Evolutionary conservation across 2,797 vertebrate genomes (phyloP), one percentile per base, ranked within the genome.

Genomic region (Rhodeus uyekii): DNA sequence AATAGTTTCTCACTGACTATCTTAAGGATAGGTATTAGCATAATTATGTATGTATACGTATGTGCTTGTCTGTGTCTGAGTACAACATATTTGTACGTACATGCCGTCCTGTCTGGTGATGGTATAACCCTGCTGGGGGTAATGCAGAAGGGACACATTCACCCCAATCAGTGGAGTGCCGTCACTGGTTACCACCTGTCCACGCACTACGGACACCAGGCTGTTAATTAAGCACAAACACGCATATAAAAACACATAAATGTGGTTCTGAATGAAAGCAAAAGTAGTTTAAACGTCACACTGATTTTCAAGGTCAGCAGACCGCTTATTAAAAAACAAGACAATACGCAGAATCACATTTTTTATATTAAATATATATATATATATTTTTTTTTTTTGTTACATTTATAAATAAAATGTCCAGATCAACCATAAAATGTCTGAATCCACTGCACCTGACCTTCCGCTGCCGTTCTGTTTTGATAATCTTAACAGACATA

Each of bases 161-260:
- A 99, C 98, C 91, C 98, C 98, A 80, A 99, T 99, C 87, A 99
- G 96, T 0, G 98, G 98, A 0, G 98, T 99, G 83, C 97, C 98
- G 24, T 99, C 98, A 55, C 96, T 96, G 3, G 98, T 99, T 82
- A 99, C 95, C 77, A 99, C 97, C 90, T 99, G 98, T 91, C 98
- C 98, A 86, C 98, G 95, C 92, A 99, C 96, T 91, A 99, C 96
- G 0, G 98, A 99, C 53, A 94, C 96, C 91, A 98, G 94, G 91
- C 98, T 99, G 91, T 76, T 84, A 60, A 86, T 82, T 76, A 90
- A 89, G 89, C 87, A 92, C 87, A 71, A 32, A 79, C 60, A 83
- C 36, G 82, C 46, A 13, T 9, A 24, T n/a, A 67, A 42, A 32
- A 84, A 85, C 19, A 79, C 1, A 12, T 58, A 48, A 65, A 82